phyloP scores from a whole-genome alignment of 1,140 invertebrate genomes.

The Zaprionus ornatus region DNA sequence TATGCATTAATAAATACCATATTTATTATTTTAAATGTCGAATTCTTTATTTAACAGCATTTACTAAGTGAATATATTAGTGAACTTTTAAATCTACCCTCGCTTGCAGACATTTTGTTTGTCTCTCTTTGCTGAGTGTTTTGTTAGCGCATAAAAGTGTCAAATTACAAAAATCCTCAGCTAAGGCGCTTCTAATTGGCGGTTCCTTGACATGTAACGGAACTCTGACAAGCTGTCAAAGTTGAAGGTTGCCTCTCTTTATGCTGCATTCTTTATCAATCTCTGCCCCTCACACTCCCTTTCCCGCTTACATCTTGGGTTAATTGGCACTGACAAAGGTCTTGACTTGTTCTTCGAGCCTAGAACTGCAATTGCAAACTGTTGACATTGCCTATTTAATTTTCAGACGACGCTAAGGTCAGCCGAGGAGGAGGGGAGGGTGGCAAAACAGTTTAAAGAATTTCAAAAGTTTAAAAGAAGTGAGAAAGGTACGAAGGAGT shows the following conservation, averaged over 20 bases:
- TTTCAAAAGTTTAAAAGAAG: neutral
- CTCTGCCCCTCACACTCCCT: neutral
- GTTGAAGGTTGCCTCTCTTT: conserved; percentile 11
- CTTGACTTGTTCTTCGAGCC: conserved; percentile 43
- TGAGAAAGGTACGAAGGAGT: too few species aligned
- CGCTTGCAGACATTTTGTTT: conserved; percentile 8
- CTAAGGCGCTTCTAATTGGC: conserved; percentile 50
- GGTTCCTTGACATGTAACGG: conserved; percentile 45
- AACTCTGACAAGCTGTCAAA: conserved; percentile 69
- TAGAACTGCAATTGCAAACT: conserved; percentile 18
- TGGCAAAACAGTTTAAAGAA: neutral
- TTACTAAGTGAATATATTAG: neutral
- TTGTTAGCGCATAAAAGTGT: conserved; percentile 67
- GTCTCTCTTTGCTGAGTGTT: conserved; percentile 31
- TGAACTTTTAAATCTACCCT: conserved; percentile 11
- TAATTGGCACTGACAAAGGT: conserved; percentile 79
- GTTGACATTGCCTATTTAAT: conserved; percentile 31
- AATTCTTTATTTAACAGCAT: neutral
- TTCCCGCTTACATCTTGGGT: conserved; percentile 18
- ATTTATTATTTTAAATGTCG: neutral
- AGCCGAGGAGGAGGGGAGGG: conserved; percentile 3
- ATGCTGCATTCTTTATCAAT: conserved; percentile 30
- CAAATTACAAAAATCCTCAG: conserved; percentile 67
- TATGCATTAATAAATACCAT: neutral
- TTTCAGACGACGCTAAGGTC: neutral